Evolutionary conservation across 2,888 invertebrate genomes (phyloP).

Genomic region (Oscheius sp.): DNA sequence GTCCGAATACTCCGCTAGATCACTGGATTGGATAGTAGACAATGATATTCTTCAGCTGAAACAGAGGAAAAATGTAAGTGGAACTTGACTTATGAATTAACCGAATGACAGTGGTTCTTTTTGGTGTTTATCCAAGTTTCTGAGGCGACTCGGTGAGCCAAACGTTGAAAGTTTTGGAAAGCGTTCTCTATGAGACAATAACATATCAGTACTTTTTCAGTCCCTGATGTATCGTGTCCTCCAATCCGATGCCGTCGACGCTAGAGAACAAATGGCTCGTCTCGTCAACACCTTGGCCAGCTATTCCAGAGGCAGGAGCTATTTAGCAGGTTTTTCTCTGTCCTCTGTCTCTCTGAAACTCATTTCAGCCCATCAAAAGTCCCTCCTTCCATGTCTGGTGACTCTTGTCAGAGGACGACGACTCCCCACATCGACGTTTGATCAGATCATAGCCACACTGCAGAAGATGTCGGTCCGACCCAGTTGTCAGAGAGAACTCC

Average conservation of each 20-base stretch:
- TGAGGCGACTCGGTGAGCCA: too few relatives aligned
- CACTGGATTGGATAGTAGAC: slow-evolving; percentile 52
- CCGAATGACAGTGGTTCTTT: too few relatives aligned
- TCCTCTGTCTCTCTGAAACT: background rate
- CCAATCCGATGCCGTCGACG: slow-evolving; percentile 56
- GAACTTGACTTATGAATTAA: background rate
- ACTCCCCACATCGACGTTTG: slow-evolving; percentile 52
- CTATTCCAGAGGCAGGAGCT: slow-evolving; percentile 45
- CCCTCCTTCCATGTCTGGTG: slow-evolving; percentile 47
- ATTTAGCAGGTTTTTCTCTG: slow-evolving; percentile 41
- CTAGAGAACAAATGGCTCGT: slow-evolving; percentile 56
- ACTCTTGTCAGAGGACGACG: slow-evolving; percentile 50
- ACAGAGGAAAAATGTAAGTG: slow-evolving; percentile 51
- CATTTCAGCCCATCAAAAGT: slow-evolving; percentile 46
- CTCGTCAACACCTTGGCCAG: slow-evolving; percentile 56
- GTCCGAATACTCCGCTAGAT: slow-evolving; percentile 45
- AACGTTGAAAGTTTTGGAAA: too few relatives aligned
- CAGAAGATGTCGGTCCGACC: slow-evolving; percentile 51
- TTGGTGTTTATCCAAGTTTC: too few relatives aligned
- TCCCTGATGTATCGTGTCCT: slow-evolving; percentile 47
- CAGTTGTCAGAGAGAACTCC: slow-evolving; percentile 46
- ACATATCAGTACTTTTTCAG: slow-evolving; percentile 34
- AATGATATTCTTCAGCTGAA: slow-evolving; percentile 54
- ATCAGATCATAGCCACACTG: slow-evolving; percentile 51
- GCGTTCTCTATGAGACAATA: too few relatives aligned